Evolutionary conservation across 2,797 vertebrate genomes (phyloP).

Genomic region (Phyllotis vaccarum): DNA sequence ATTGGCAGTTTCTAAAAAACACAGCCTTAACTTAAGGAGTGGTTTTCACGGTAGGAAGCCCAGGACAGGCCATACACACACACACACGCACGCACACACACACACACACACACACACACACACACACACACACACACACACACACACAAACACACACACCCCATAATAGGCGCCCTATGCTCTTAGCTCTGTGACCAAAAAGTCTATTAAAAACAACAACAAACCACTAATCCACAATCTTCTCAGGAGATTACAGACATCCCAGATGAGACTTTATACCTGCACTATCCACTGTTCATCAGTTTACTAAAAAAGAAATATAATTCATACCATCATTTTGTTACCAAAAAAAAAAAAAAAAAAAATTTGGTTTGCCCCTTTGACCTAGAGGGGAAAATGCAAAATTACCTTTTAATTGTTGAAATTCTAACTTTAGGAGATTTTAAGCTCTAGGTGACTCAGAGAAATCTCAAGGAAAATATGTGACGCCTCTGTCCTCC

Average conservation of each 20-base stretch:
- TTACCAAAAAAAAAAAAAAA: background rate
- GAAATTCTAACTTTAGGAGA: background rate
- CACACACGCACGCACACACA: background rate
- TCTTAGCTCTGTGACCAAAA: background rate
- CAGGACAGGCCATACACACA: background rate
- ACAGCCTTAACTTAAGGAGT: background rate
- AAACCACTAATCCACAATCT: too few species aligned
- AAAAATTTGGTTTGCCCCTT: background rate
- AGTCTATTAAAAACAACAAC: background rate
- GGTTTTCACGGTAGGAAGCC: background rate
- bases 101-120: background rate
- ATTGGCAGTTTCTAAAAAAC: background rate
- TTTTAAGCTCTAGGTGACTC: background rate
- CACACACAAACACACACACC: background rate
- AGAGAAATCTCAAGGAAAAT: background rate
- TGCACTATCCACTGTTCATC: background rate
- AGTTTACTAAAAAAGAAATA: background rate
- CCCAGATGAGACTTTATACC: background rate
- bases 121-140: background rate
- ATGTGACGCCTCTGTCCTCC: background rate
- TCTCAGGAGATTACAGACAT: background rate
- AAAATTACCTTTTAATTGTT: background rate
- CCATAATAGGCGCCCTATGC: too few species aligned
- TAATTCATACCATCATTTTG: background rate
- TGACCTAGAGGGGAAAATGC: background rate